Base-by-base conservation (phyloP, 2,888 invertebrate species). In the Stomorhina lunata region DNA sequence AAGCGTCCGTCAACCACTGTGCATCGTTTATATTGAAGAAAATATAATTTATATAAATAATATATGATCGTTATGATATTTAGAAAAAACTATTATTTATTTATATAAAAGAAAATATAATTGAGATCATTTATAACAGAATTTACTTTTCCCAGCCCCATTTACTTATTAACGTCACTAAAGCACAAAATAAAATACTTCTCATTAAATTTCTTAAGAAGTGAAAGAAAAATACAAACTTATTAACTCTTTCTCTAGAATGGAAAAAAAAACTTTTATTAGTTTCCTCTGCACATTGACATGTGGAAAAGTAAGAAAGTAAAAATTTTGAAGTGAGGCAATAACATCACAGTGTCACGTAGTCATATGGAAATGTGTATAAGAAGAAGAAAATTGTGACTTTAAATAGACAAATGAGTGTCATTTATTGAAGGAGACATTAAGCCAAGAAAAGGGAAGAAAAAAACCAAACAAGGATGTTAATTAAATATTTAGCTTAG, bases 401-500 rank as follows among this genome's bases (percentile, higher is more conserved):
- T n/a, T 55, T 27, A 40, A 69, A 43, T 29, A 63, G 65, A 68
- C 69, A 76, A 76, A 81, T 76, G 76, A 75, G 43, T 63, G 61
- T 63, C 80, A 80, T 75, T 80, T 69, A 68, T 75, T 59, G 55
- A 63, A 68, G 61, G 15, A 53, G 53, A 43, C 59, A 53, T 73
- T 68, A 61, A 61, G 34, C 12, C 63, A 15, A n/a, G n/a, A n/a
- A n/a, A n/a, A n/a, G n/a, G n/a, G n/a, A n/a, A n/a, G 25, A 59
- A 71, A 40, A 68, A 50, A 43, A 25, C n/a, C 25, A 34, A 43
- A 55, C 66, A 71, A 63, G 63, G 65, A 76, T 76, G 75, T 71
- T 81, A 81, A 81, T 81, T 81, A 81, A 81, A 81, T 71, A 81
- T 65, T 59, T 71, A 53, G 65, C 80, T 71, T 40, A 32, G 32